Base-by-base conservation (phyloP, 2,888 invertebrate genomes). In the Patella pellucida region DNA sequence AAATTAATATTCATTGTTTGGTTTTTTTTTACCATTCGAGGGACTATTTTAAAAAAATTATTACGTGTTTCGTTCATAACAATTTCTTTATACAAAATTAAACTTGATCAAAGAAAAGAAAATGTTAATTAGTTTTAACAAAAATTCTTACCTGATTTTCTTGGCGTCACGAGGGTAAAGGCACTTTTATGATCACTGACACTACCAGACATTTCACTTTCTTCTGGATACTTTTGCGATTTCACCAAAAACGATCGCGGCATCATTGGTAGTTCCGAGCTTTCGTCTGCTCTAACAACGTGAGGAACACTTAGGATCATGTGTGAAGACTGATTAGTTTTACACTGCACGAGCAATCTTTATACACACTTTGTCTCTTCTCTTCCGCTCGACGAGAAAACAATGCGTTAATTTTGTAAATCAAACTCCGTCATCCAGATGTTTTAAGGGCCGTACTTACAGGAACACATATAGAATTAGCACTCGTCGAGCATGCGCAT, bases 151-250 rank as follows among this genome's bases (percentile, higher is more conserved):
- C 83, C 83, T 78, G 79, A 78, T 68, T 50, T 68, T 76, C 79
- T 81, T 16, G 83, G 83, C 15, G 81, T 79, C 11, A 85, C 84
- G 62, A 84, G 74, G 16, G 79, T 82, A 72, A 85, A 85, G 2
- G 85, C 85, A 74, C 85, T 85, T 67, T 77, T 77, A 68, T 82
- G 83, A n/a, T 81, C 77, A 9, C n/a, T n/a, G n/a, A n/a, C n/a
- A n/a, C 73, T 12, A 2, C 41, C 16, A 9, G 52, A 41, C 68
- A 78, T 78, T 14, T 69, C 56, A 52, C 74, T 79, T 27, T 74
- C 74, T 23, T 62, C 62, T 4, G 62, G 12, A 11, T 23, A 62
- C 23, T 14, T 62, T 14, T 62, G 62, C 2, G 62, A 62, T 62
- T 62, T 62, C 23, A 62, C 62, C 62, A 62, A 62, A 62, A 62